A percentile compares a stretch with the other conserved stretches of the same genome.
Conservation (phyloP, 2,888 invertebrate species). For the Noctua comes region DNA sequence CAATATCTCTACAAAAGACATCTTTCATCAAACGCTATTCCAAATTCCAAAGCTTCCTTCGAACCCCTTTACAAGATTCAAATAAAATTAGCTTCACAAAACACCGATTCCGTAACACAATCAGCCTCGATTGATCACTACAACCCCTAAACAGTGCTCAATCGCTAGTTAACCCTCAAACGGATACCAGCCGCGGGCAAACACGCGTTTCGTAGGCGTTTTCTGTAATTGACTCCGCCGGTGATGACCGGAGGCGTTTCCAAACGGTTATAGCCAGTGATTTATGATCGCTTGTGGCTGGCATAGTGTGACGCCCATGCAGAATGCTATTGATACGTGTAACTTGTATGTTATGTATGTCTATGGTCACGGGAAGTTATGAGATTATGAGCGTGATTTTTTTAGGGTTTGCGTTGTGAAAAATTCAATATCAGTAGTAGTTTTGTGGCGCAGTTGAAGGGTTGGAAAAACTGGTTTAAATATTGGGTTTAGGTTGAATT, state of each 20-base stretch:
- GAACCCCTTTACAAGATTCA: conserved; percentile 4
- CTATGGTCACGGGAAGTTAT: conserved; percentile 47
- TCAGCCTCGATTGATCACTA: conserved; percentile 50
- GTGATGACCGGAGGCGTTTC: conserved; percentile 69
- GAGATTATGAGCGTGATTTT: conserved; percentile 27
- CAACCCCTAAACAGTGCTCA: conserved; percentile 46
- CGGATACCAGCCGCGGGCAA: conserved; percentile 63
- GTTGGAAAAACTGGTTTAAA: conserved; percentile 14
- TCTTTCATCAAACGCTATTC: background rate
- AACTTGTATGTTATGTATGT: conserved; percentile 43
- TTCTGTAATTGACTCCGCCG: conserved; percentile 65
- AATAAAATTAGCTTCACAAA: conserved; percentile 41
- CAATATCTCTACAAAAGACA: background rate
- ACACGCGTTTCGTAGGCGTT: conserved; percentile 63
- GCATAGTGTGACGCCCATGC: conserved; percentile 68
- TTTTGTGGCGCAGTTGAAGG: conserved; percentile 21
- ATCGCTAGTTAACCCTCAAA: conserved; percentile 39
- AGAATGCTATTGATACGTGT: conserved; percentile 63
- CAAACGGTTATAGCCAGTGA: conserved; percentile 67
- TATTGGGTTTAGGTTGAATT: conserved; percentile 17
- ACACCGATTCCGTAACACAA: conserved; percentile 47
- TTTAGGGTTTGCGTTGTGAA: conserved; percentile 13
- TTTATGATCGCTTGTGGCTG: conserved; percentile 72
- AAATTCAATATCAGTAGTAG: conserved; percentile 2
- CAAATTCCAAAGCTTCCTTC: background rate